phyloP scores from a whole-genome alignment of 2,888 invertebrate genomes.

The Oscheius sp. region DNA sequence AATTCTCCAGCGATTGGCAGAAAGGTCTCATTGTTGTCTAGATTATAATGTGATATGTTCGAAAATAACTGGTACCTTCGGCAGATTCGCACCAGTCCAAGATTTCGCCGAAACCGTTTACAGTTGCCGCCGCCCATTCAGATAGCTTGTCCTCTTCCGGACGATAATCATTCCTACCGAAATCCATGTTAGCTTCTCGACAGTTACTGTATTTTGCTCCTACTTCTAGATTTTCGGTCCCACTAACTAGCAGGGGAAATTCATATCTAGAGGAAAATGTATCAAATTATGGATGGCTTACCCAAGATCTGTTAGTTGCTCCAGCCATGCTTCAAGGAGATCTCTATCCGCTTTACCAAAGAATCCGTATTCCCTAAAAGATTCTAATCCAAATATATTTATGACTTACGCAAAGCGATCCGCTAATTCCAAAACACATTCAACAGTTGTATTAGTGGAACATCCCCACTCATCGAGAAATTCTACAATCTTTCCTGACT shows the following conservation, averaged over 20 bases:
- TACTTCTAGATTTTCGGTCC: neutral
- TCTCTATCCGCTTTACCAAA: slow-evolving; percentile 43
- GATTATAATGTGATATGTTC: too few species aligned
- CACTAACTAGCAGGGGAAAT: slow-evolving; percentile 13
- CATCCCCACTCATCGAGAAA: slow-evolving; percentile 49
- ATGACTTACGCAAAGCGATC: slow-evolving; percentile 30
- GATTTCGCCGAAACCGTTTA: neutral
- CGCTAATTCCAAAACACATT: slow-evolving; percentile 43
- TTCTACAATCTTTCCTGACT: slow-evolving; percentile 46
- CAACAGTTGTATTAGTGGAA: neutral
- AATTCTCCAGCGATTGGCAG: neutral
- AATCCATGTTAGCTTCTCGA: neutral
- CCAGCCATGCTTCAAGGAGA: slow-evolving; percentile 32
- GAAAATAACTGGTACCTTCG: neutral
- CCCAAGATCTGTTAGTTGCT: slow-evolving; percentile 22
- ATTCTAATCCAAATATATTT: neutral
- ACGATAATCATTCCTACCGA: neutral
- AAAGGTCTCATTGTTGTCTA: neutral
- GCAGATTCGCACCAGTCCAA: neutral
- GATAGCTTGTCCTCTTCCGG: too few species aligned
- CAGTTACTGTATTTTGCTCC: neutral
- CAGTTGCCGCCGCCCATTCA: neutral
- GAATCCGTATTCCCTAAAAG: slow-evolving; percentile 13
- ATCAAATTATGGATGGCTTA: neutral
- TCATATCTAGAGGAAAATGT: slow-evolving; percentile 14